Percentiles rank a stretch among this genome's conserved stretches.
Evolutionary conservation across 2,888 invertebrate genomes (phyloP).

Genomic region (Coelinius sp.): DNA sequence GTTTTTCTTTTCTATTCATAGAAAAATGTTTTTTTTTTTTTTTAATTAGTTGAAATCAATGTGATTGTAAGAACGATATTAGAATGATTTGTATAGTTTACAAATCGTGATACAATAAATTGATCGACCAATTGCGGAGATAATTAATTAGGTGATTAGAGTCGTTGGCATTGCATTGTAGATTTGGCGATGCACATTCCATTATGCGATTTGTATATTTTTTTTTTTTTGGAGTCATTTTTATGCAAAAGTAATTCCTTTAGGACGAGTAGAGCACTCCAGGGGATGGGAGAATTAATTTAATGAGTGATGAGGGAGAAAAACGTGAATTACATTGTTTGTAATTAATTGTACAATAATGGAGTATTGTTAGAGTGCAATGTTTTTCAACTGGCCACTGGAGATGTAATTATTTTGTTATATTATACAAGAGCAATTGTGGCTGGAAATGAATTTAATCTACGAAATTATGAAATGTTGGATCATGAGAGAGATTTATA

Average conservation of each 20-base stretch:
- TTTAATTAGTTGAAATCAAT: background rate
- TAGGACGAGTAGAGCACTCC: conserved; percentile 1
- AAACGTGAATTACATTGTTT: background rate
- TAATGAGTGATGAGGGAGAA: background rate
- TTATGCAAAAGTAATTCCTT: background rate
- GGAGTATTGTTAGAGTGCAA: conserved; percentile 21
- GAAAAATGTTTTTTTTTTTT: background rate
- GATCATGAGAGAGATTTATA: conserved; percentile 11
- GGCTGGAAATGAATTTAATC: conserved; percentile 30
- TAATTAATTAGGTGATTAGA: conserved; percentile 21
- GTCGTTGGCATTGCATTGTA: conserved; percentile 16
- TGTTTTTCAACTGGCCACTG: conserved; percentile 19
- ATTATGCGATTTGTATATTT: background rate
- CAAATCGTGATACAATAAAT: background rate
- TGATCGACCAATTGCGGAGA: conserved; percentile 17
- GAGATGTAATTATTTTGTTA: conserved; percentile 35
- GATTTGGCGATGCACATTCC: conserved; percentile 13
- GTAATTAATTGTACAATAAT: conserved; percentile 29
- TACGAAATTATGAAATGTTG: conserved; percentile 17
- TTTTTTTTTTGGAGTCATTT: conserved; percentile 1
- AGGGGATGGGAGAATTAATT: background rate
- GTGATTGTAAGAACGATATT: background rate
- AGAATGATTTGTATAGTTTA: conserved; percentile 12
- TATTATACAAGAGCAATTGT: conserved; percentile 25
- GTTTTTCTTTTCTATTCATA: background rate